Percentiles rank a stretch among this genome's conserved stretches.
phyloP scores from a whole-genome alignment of 2,113 vertebrate genomes.

The chimpanzee (Pan troglodytes) region NHGRI_mPanTro3-v2.1_pri NC_086015.1:110563001-110563500 shows the following conservation, averaged over 20 bases:
- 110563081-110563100: neutral
- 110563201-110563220: conserved; percentile 18
- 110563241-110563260: conserved; percentile 12
- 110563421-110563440: neutral
- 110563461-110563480: neutral
- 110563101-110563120: conserved; percentile 2
- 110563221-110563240: conserved; percentile 45
- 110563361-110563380: neutral
- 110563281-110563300: conserved; percentile 42
- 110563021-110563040: neutral
- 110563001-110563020: neutral
- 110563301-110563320: conserved; percentile 10
- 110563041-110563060: neutral
- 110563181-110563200: neutral
- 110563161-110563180: neutral
- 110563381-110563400: neutral
- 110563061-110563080: neutral
- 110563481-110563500: neutral
- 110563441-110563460: conserved; percentile 24
- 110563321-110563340: neutral
- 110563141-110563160: neutral
- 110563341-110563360: neutral
- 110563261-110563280: conserved; percentile 3
- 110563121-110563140: conserved; percentile 1
- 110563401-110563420: conserved; percentile 26